Evolutionary conservation across 1,140 invertebrate species (phyloP).

Genomic region (Metopolophium dirhodum): DNA sequence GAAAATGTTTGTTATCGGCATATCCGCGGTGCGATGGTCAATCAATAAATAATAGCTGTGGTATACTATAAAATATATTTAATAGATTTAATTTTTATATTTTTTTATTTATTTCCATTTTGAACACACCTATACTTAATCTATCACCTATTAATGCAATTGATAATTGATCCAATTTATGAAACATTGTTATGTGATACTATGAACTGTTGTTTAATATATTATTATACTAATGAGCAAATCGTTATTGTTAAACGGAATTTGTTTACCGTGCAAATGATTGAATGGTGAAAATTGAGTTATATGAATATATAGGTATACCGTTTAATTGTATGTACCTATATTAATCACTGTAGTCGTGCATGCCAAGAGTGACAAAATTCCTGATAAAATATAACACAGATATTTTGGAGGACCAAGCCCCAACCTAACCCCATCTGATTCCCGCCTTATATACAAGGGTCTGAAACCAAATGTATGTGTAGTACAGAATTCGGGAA

Average conservation of each 20-base stretch:
- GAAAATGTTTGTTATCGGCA: no score
- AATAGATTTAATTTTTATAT: neutral
- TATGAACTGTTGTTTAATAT: no score
- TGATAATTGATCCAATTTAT: neutral
- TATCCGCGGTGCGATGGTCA: no score
- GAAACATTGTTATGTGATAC: neutral
- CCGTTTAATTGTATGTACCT: no score
- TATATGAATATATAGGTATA: neutral
- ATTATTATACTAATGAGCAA: neutral
- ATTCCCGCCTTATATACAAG: neutral
- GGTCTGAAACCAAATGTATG: neutral
- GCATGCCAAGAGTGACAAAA: neutral
- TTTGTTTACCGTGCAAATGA: neutral
- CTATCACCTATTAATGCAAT: neutral
- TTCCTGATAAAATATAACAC: neutral
- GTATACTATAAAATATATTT: neutral
- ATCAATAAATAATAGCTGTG: no score
- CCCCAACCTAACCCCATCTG: neutral
- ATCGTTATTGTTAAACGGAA: neutral
- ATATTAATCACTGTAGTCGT: neutral
- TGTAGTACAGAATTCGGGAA: neutral
- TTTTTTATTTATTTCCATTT: neutral
- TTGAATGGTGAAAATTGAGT: neutral
- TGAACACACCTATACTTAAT: neutral
- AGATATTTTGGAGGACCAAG: neutral